Conservation (phyloP, 2,113 vertebrate genomes). For the Rhinoptilus africanus region DNA sequence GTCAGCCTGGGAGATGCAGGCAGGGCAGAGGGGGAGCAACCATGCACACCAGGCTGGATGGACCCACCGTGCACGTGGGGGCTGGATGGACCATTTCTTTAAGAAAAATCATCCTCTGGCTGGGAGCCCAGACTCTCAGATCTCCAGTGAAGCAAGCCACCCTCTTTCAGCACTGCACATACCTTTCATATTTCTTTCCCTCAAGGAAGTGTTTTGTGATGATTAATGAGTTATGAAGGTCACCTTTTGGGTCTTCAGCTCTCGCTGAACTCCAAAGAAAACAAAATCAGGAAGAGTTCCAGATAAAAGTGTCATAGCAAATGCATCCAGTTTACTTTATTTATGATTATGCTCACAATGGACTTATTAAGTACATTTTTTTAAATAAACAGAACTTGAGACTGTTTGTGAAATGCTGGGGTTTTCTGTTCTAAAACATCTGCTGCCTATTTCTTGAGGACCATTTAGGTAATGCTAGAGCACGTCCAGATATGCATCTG, state of each 20-base stretch:
- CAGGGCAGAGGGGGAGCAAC: background rate
- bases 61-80: background rate
- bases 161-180: slow-evolving; percentile 17
- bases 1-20: background rate
- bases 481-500: background rate
- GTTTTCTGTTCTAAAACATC: slow-evolving; percentile 20
- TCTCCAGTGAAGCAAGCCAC: background rate
- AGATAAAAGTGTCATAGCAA: background rate
- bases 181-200: slow-evolving; percentile 22
- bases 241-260: slow-evolving; percentile 22
- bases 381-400: slow-evolving; percentile 23
- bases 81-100: background rate
- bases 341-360: slow-evolving; percentile 26
- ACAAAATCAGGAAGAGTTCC: background rate
- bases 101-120: background rate
- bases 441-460: background rate
- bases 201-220: slow-evolving; percentile 18
- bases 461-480: background rate
- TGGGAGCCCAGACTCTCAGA: background rate
- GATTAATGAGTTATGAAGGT: slow-evolving; percentile 45
- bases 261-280: background rate
- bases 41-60: background rate
- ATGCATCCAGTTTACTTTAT: slow-evolving; percentile 15
- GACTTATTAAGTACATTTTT: background rate
- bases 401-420: slow-evolving; percentile 7